Percentiles rank a stretch among this genome's conserved stretches.
Conservation (phyloP, 2,797 vertebrate genomes). For the Ctenopoma kingsleyae region DNA sequence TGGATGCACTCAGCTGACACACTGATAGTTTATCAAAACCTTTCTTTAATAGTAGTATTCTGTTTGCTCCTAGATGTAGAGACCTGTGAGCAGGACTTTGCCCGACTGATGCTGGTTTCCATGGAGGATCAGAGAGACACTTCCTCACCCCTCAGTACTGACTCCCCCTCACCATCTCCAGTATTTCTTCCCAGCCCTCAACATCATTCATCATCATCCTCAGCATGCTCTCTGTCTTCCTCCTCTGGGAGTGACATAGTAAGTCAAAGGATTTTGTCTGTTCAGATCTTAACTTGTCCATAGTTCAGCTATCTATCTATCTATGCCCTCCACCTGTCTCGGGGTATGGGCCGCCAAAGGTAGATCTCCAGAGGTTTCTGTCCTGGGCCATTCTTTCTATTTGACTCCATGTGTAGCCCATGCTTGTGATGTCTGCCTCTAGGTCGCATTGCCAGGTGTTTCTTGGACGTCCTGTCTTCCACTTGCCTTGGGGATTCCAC, state of each 20-base stretch:
- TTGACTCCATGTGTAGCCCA: too few relatives aligned
- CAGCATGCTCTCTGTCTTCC: slow-evolving; percentile 89
- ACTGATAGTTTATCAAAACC: too few relatives aligned
- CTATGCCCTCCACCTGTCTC: too few relatives aligned
- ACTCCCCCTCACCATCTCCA: slow-evolving; percentile 90
- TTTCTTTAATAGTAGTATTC: neutral
- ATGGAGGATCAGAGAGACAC: slow-evolving; percentile 86
- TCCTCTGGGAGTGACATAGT: slow-evolving; percentile 92
- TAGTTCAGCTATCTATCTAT: neutral
- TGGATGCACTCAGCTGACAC: neutral
- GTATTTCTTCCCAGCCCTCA: slow-evolving; percentile 89
- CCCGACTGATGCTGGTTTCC: slow-evolving; percentile 78
- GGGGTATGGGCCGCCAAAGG: too few relatives aligned
- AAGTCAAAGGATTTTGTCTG: slow-evolving; percentile 66
- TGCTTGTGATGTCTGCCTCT: too few relatives aligned
- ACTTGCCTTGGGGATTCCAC: too few relatives aligned
- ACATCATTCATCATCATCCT: slow-evolving; percentile 85
- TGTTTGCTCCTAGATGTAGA: slow-evolving; percentile 60
- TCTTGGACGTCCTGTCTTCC: too few relatives aligned
- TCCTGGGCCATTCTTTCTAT: too few relatives aligned
- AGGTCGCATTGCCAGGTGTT: too few relatives aligned
- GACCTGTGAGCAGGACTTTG: slow-evolving; percentile 71
- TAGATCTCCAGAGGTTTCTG: too few relatives aligned
- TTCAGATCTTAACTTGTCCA: neutral
- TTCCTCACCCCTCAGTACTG: slow-evolving; percentile 85